Percentiles rank a stretch among this genome's conserved stretches.
These are phyloP conservation scores for Cacatua alba DNA, from an alignment of 2,113 vertebrate genomes.

Conservation along the genomic window DNA sequence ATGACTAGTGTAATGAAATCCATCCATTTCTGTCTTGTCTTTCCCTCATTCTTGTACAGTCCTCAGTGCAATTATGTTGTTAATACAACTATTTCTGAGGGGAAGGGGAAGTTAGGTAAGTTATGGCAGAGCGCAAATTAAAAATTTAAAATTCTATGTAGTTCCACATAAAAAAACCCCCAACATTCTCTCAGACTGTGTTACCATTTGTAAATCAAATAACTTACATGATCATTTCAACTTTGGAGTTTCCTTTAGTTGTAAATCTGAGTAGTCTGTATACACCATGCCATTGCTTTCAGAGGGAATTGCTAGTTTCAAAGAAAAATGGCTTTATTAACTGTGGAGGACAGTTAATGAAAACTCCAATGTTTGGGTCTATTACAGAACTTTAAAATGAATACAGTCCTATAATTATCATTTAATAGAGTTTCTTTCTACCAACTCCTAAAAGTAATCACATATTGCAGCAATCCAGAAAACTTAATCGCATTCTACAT, in stretches of 20 bases:
- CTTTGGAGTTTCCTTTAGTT: background rate
- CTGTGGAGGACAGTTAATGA: constrained; percentile 73
- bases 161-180: background rate
- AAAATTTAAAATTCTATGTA: background rate
- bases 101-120: background rate
- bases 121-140: background rate
- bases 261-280: background rate
- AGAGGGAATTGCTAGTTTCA: constrained; percentile 63
- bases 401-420: constrained; percentile 73
- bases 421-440: constrained; percentile 78
- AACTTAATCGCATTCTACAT: background rate
- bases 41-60: background rate
- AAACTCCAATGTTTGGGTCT: constrained; percentile 71
- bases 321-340: constrained; percentile 76
- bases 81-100: background rate
- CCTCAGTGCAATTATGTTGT: background rate
- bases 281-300: constrained; percentile 1
- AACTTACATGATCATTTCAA: background rate
- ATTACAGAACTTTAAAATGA: constrained; percentile 75
- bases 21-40: background rate
- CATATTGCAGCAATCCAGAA: constrained; percentile 75
- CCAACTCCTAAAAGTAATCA: constrained; percentile 79
- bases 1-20: background rate
- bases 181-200: background rate
- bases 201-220: constrained; percentile 4